Base-by-base conservation (phyloP, 2,888 invertebrate genomes). In the Drosophila colorata region DNA sequence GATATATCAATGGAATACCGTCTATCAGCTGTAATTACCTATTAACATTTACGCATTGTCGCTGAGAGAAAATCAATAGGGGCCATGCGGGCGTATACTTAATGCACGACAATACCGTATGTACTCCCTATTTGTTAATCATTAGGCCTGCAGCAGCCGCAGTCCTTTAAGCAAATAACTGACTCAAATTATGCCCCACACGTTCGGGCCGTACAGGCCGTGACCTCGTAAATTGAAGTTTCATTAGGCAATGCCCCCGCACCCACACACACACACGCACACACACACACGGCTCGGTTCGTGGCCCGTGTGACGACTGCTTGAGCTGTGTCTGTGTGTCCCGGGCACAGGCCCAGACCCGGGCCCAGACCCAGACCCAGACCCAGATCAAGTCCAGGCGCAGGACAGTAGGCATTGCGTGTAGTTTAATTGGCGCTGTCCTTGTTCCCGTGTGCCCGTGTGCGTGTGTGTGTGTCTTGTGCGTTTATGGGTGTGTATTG, bases 201-300 rank as follows among this genome's bases (percentile, higher is more conserved):
- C 88, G 83, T 88, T 87, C 84, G 57, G 78, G 81, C 65, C 88
- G 69, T 86, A 76, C 69, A 74, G 80, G 84, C 88, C 88, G 87
- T 87, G 87, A 88, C 83, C 88, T 83, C 83, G 83, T 83, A 88
- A 83, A 83, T 83, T 83, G 83, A 83, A 83, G 83, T 83, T 83
- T 83, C 88, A 83, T 83, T 83, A 83, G 84, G 71, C 65, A 66
- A 58, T 38, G 37, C 35, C 56, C 41, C 35, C 14, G 28, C 35
- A 47, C 31, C 56, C 9, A 18, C 9, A n/a, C 38, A 18, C 37
- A 18, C 47, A 18, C 18, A 6, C 28, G n/a, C 51, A 25, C n/a
- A 38, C 31, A 18, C 16, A 5, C 20, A 37, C 38, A 46, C 20
- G 35, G 48, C 59, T 53, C 56, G 43, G 58, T 47, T 76, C 68